Percentiles rank a stretch among this genome's conserved stretches.
phyloP scores from a whole-genome alignment of 2,113 vertebrate genomes.

The Lophochroa leadbeateri region DNA sequence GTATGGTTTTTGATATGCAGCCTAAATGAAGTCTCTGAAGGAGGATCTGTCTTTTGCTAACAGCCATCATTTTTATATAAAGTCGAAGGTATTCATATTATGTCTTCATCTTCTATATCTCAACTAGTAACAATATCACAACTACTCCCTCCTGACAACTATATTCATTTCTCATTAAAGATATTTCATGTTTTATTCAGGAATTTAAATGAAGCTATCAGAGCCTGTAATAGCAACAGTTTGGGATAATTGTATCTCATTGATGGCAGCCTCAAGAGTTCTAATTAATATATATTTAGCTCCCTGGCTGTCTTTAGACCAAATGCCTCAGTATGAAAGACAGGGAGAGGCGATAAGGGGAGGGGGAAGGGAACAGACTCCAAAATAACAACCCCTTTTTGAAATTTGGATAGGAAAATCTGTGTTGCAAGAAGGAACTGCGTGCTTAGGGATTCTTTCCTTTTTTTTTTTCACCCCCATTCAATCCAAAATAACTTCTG shows the following conservation, averaged over 20 bases:
- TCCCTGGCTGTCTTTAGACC: conserved; percentile 80
- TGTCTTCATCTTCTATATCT: conserved; percentile 80
- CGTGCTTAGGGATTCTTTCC: conserved; percentile 20
- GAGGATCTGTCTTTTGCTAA: conserved; percentile 77
- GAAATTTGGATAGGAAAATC: conserved; percentile 60
- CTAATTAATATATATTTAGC: conserved; percentile 88
- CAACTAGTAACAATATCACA: conserved; percentile 78
- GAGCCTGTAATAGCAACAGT: conserved; percentile 81
- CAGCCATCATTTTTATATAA: conserved; percentile 76
- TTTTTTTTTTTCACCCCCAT: not conserved
- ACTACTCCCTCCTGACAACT: conserved; percentile 83
- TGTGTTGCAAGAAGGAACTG: conserved; percentile 49
- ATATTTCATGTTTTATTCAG: conserved; percentile 89
- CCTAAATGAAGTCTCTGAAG: conserved; percentile 69
- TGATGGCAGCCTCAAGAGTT: conserved; percentile 83
- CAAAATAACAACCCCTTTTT: conserved; percentile 53
- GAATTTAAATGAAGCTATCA: conserved; percentile 88
- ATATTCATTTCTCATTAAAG: conserved; percentile 85
- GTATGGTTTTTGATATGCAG: conserved; percentile 26
- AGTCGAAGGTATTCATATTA: conserved; percentile 78
- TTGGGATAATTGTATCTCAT: conserved; percentile 85
- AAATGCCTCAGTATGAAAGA: conserved; percentile 70
- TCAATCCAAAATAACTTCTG: conserved; percentile 53
- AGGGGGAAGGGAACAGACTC: conserved; percentile 37
- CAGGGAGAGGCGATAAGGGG: conserved; percentile 43